Percentiles rank a stretch among this genome's conserved stretches.
Conservation (phyloP, 2,888 invertebrate genomes). For the Agonopterix heracliana region DNA sequence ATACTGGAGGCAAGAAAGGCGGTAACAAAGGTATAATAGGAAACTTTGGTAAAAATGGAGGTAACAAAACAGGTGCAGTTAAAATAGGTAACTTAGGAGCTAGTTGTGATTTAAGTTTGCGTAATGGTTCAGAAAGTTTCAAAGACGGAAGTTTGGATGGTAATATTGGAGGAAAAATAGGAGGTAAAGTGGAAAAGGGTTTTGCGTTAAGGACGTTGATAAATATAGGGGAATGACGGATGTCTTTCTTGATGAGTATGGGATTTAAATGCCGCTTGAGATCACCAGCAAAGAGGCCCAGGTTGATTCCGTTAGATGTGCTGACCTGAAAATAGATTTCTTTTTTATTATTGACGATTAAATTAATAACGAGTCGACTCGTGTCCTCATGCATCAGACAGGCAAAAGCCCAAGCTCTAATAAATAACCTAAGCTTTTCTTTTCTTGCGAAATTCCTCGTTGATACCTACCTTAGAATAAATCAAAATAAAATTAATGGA, state of each 20-base stretch:
- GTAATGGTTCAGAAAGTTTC: conserved; percentile 4
- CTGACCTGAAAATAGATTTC: conserved; percentile 28
- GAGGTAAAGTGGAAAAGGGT: conserved; percentile 8
- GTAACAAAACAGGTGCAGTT: conserved; percentile 17
- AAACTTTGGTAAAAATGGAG: conserved; percentile 14
- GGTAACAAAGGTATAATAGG: conserved; percentile 20
- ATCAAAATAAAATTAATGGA: too few species aligned
- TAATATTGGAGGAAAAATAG: conserved; percentile 21
- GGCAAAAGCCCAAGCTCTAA: too few species aligned
- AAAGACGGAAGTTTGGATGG: conserved; percentile 21
- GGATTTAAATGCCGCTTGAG: conserved; percentile 32
- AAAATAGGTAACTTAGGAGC: conserved; percentile 1
- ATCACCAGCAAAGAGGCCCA: conserved; percentile 42
- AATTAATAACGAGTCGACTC: too few species aligned
- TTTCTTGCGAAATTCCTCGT: too few species aligned
- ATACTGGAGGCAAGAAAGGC: conserved; percentile 17
- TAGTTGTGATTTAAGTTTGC: conserved; percentile 17
- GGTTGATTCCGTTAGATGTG: conserved; percentile 21
- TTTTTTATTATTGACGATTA: neutral
- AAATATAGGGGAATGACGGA: conserved; percentile 36
- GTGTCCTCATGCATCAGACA: too few species aligned
- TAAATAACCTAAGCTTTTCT: too few species aligned
- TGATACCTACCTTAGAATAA: too few species aligned
- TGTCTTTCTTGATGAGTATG: conserved; percentile 31
- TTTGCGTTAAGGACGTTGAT: conserved; percentile 31